Base-by-base conservation (phyloP, 2,888 invertebrate species). In the Boloria selene region DNA sequence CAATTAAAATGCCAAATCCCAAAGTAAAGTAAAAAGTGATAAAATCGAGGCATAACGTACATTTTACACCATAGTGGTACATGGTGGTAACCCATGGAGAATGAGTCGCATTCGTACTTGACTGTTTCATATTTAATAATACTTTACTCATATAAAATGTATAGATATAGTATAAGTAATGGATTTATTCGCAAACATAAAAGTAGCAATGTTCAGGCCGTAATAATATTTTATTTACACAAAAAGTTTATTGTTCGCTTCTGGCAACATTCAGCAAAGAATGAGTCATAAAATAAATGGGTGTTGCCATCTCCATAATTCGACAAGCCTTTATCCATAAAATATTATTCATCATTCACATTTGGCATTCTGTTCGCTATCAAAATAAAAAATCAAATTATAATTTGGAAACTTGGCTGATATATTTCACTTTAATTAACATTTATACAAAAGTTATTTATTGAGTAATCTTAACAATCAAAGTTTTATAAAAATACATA, bases 301-400 rank as follows among this genome's bases (percentile, higher is more conserved):
- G 63, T 69, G 68, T 64, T 68, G 62, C 67, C 63, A 68, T 70
- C 70, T 70, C 65, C 51, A 71, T 71, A 69, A 72, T 72, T 72
- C 68, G 71, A 72, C 67, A 67, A 69, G 67, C 62, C 68, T 68
- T 71, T 68, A 71, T 65, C 60, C 66, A 56, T 61, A 64, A 66
- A 58, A 64, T 71, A 70, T 72, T 70, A 71, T 68, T 66, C 65
- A 70, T 70, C 64, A 62, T 64, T 53, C 65, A 66, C 66, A 64
- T 66, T 62, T 68, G 7, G 17, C 52, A 65, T 55, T 55, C 55
- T 62, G 31, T 54, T 16, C 26, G 54, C 31, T 31, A 55, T 54
- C 53, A 54, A 62, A 45, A 54, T 38, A 38, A 47, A 54, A 53
- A 55, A 54, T 42, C 56, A 61, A 65, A 65, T 60, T 54, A 60